Conservation (phyloP, 2,797 vertebrate genomes). For the Semaprochilodus insignis region DNA sequence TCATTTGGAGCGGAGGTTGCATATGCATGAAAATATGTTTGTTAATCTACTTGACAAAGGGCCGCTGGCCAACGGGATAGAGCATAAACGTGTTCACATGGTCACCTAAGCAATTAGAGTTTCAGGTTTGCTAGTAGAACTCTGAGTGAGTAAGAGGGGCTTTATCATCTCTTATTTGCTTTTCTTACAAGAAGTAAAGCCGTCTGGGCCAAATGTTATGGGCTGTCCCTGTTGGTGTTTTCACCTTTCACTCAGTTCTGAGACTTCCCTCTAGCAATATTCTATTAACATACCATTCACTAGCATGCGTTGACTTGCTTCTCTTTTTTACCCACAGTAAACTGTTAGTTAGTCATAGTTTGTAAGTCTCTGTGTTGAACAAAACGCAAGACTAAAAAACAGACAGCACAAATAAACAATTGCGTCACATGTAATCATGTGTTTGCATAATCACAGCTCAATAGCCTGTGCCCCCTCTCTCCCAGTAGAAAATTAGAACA, state of each 20-base stretch:
- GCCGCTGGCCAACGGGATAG: neutral
- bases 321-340: neutral
- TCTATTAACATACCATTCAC: neutral
- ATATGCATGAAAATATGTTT: neutral
- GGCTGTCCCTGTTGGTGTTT: neutral
- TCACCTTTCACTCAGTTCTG: constrained; percentile 28
- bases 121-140: neutral
- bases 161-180: neutral
- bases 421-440: neutral
- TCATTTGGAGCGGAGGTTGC: constrained; percentile 9
- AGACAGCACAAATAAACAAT: neutral
- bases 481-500: neutral
- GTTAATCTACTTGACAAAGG: neutral
- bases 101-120: neutral
- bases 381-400: neutral
- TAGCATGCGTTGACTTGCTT: neutral
- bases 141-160: neutral
- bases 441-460: neutral
- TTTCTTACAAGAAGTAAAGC: neutral
- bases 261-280: neutral
- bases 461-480: neutral
- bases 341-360: neutral
- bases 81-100: neutral
- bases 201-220: neutral
- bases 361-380: neutral